phyloP scores from a whole-genome alignment of 2,888 invertebrate genomes.

The Ctena decussata region DNA sequence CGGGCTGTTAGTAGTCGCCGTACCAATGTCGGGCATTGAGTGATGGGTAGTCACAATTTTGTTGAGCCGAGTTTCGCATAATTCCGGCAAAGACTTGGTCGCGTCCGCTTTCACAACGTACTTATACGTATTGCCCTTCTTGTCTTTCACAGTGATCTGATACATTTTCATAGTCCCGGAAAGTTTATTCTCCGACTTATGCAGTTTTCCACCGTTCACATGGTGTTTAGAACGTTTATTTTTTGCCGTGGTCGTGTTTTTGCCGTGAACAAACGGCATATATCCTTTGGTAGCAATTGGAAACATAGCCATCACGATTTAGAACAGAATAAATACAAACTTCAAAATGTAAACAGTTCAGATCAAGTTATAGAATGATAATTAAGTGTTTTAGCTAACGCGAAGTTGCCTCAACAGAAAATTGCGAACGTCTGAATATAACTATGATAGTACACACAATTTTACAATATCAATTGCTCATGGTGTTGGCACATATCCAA shows the following conservation, averaged over 20 bases:
- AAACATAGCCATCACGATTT: slow-evolving; percentile 79
- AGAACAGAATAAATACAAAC: not conserved
- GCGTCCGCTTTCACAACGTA: slow-evolving; percentile 82
- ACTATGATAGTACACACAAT: slow-evolving; percentile 43
- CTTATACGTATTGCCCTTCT: slow-evolving; percentile 80
- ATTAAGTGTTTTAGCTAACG: not conserved
- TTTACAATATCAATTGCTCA: slow-evolving; percentile 64
- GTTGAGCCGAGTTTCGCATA: slow-evolving; percentile 70
- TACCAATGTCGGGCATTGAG: slow-evolving; percentile 70
- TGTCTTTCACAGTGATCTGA: slow-evolving; percentile 80
- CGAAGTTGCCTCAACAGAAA: slow-evolving; percentile 15
- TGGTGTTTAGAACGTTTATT: slow-evolving; percentile 63
- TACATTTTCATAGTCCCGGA: slow-evolving; percentile 75
- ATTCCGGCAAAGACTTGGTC: slow-evolving; percentile 78
- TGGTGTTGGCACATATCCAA: slow-evolving; percentile 80
- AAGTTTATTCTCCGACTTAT: slow-evolving; percentile 46
- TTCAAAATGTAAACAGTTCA: not conserved
- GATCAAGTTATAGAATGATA: not conserved
- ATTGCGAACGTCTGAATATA: slow-evolving; percentile 69
- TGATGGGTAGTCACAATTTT: slow-evolving; percentile 28
- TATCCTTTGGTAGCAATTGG: slow-evolving; percentile 83
- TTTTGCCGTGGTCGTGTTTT: slow-evolving; percentile 65
- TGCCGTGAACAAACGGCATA: slow-evolving; percentile 84
- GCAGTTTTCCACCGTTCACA: slow-evolving; percentile 73
- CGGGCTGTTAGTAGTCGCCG: slow-evolving; percentile 43